A percentile compares a stretch with the other conserved stretches of the same genome.
Evolutionary conservation across 2,888 invertebrate genomes (phyloP).

Genomic region (Carabus problematicus): DNA sequence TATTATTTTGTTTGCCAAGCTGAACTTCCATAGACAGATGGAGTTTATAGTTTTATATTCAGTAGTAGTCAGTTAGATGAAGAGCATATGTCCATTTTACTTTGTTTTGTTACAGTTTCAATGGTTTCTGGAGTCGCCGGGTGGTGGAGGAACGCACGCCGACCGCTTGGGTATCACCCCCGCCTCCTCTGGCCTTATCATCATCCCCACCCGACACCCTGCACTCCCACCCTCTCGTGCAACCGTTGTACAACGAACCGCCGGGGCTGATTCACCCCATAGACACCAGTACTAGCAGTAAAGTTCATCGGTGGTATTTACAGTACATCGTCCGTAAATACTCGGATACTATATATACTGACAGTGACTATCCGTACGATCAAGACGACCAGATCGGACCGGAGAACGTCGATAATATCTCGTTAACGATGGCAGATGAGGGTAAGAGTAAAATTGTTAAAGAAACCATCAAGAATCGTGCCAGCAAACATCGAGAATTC

Average conservation of each 20-base stretch:
- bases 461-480: constrained; percentile 52
- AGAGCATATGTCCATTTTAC: background rate
- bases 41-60: background rate
- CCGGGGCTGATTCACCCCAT: background rate
- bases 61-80: background rate
- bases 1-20: background rate
- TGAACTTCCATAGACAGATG: background rate
- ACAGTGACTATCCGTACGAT: constrained; percentile 38
- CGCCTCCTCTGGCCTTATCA: constrained; percentile 9
- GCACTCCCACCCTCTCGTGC: constrained; percentile 13
- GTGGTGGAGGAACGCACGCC: constrained; percentile 49
- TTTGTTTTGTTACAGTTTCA: constrained; percentile 52
- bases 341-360: constrained; percentile 17
- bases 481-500: constrained; percentile 53
- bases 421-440: constrained; percentile 19
- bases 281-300: constrained; percentile 9
- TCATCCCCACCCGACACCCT: constrained; percentile 21
- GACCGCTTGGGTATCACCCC: constrained; percentile 49
- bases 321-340: constrained; percentile 34
- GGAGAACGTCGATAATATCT: constrained; percentile 46
- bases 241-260: no score
- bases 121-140: constrained; percentile 54
- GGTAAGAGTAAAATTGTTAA: constrained; percentile 29
- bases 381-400: constrained; percentile 2
- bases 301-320: constrained; percentile 33